phyloP scores from a whole-genome alignment of 2,888 invertebrate species.

The Corbicula japonica region DNA sequence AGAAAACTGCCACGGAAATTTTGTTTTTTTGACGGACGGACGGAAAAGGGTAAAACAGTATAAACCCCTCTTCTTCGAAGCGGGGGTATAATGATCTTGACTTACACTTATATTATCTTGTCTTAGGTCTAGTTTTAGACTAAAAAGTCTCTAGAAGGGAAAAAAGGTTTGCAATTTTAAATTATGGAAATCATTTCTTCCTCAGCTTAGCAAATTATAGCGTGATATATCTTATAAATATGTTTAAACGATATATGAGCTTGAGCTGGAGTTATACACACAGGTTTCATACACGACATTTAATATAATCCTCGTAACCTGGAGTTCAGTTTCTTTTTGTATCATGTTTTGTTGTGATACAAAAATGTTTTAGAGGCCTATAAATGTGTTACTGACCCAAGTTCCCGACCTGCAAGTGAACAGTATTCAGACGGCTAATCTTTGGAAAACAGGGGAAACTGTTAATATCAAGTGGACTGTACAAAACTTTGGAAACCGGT shows the following conservation, averaged over 20 bases:
- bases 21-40: no score
- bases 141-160: no score
- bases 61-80: no score
- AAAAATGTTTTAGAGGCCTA: constrained; percentile 2
- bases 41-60: no score
- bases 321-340: neutral
- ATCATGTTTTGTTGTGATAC: neutral
- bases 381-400: constrained; percentile 24
- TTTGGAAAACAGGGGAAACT: constrained; percentile 38
- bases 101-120: no score
- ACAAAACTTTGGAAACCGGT: constrained; percentile 28
- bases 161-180: no score
- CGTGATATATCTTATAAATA: neutral
- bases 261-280: neutral
- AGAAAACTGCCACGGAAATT: no score
- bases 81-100: no score
- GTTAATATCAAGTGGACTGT: constrained; percentile 42
- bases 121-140: no score
- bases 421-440: neutral
- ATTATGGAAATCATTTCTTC: neutral
- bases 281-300: no score
- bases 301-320: no score
- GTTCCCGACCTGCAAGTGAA: constrained; percentile 28
- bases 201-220: neutral
- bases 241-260: neutral